Percentiles rank a stretch among this genome's conserved stretches.
These are phyloP conservation scores for Drosophila repleta DNA, from an alignment of 1,140 invertebrate genomes.

Conservation along the genomic window DNA sequence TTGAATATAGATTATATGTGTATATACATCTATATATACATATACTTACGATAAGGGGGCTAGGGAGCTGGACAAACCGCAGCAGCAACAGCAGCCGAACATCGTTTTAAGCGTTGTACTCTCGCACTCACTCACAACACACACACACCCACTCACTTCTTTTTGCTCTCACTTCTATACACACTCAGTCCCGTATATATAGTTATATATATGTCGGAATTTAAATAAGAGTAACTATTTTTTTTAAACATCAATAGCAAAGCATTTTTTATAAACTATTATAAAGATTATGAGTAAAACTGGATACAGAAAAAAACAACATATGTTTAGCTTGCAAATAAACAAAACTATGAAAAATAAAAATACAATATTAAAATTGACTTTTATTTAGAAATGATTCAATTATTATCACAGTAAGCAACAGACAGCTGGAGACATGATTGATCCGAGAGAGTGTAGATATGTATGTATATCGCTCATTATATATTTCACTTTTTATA, in stretches of 20 bases:
- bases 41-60: constrained; percentile 29
- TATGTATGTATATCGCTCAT: no score
- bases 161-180: constrained; percentile 23
- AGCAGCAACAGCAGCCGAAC: constrained; percentile 6
- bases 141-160: constrained; percentile 7
- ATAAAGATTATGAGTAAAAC: constrained; percentile 67
- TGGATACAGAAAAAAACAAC: constrained; percentile 43
- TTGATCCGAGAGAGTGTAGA: no score
- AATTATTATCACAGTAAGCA: no score
- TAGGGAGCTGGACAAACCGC: constrained; percentile 27
- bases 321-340: constrained; percentile 75
- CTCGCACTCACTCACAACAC: constrained; percentile 25
- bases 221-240: constrained; percentile 54
- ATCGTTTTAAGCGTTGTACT: constrained; percentile 23
- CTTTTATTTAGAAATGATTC: constrained; percentile 16
- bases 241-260: constrained; percentile 54
- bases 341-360: constrained; percentile 55
- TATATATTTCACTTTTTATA: no score
- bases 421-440: no score
- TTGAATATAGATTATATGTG: constrained; percentile 34
- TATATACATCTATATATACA: constrained; percentile 32
- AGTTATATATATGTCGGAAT: constrained; percentile 23
- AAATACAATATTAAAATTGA: no score
- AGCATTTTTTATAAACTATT: constrained; percentile 69
- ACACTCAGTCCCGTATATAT: constrained; percentile 16